phyloP scores from a whole-genome alignment of 2,797 vertebrate species.

The Otolemur crassicaudatus region DNA sequence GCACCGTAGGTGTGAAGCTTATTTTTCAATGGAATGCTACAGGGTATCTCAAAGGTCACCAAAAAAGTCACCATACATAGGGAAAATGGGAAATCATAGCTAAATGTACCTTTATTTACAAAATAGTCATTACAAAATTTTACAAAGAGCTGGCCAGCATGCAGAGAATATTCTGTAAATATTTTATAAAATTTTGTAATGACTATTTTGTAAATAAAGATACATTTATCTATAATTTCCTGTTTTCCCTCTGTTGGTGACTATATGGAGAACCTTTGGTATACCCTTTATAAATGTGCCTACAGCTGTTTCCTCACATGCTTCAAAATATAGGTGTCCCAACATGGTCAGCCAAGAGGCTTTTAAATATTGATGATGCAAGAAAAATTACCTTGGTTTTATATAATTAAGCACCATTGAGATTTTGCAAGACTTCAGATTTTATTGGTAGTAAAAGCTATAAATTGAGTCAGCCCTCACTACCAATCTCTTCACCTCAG shows the following conservation, averaged over 20 bases:
- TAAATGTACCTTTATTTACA: no score
- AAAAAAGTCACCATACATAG: no score
- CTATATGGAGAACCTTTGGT: no score
- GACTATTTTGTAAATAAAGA: no score
- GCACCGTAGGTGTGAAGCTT: not conserved
- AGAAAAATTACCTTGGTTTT: constrained; percentile 58
- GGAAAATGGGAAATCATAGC: no score
- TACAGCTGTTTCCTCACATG: constrained; percentile 29
- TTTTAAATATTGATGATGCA: constrained; percentile 56
- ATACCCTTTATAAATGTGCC: not conserved
- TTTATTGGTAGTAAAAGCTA: constrained; percentile 17
- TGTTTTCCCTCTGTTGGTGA: no score
- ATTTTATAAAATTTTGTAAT: no score
- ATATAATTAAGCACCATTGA: not conserved
- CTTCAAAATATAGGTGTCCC: constrained; percentile 26
- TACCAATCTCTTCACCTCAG: constrained; percentile 14
- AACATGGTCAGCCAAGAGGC: not conserved
- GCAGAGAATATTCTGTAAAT: no score
- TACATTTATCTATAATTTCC: no score
- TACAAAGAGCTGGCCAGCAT: no score
- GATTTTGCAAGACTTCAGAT: constrained; percentile 56
- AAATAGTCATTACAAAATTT: no score
- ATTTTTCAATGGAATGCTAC: not conserved
- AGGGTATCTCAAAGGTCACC: no score
- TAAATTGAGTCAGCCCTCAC: not conserved